These are phyloP conservation scores for Crypturellus undulatus DNA, from an alignment of 2,113 vertebrate species.

Conservation along the genomic window DNA sequence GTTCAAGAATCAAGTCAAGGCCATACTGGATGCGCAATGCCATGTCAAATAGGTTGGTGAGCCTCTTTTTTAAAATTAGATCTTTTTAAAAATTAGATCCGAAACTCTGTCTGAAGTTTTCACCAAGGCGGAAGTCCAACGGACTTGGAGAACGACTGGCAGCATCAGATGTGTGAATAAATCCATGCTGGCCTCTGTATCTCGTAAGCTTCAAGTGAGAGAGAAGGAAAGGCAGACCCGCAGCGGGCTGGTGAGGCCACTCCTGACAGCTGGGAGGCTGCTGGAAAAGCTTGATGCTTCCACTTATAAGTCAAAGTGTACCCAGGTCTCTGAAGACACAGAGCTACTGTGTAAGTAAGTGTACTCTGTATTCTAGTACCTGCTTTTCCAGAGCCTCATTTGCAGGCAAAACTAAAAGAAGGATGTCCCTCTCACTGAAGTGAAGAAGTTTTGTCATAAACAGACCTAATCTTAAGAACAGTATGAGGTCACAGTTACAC, in stretches of 20 bases:
- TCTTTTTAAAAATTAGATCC: not conserved
- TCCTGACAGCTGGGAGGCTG: not conserved
- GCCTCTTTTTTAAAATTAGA: not conserved
- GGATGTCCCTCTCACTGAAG: not conserved
- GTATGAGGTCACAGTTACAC: not conserved
- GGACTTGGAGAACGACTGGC: not conserved
- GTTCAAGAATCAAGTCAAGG: not conserved
- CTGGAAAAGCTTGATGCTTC: not conserved
- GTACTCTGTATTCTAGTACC: not conserved
- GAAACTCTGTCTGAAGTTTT: not conserved
- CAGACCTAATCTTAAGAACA: not conserved
- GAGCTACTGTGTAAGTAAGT: not conserved
- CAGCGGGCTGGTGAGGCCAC: not conserved
- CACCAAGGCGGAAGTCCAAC: not conserved
- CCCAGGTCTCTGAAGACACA: not conserved
- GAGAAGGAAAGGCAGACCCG: not conserved
- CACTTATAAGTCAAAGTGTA: not conserved
- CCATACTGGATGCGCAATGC: rapidly evolving
- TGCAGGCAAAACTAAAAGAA: not conserved
- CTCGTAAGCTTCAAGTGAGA: not conserved
- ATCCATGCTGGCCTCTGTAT: not conserved
- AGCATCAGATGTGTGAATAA: not conserved
- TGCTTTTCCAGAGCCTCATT: not conserved
- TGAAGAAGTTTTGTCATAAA: not conserved
- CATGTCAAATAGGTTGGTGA: not conserved